Conservation (phyloP, 2,888 invertebrate genomes). For the Lepidochrysops patricia region DNA sequence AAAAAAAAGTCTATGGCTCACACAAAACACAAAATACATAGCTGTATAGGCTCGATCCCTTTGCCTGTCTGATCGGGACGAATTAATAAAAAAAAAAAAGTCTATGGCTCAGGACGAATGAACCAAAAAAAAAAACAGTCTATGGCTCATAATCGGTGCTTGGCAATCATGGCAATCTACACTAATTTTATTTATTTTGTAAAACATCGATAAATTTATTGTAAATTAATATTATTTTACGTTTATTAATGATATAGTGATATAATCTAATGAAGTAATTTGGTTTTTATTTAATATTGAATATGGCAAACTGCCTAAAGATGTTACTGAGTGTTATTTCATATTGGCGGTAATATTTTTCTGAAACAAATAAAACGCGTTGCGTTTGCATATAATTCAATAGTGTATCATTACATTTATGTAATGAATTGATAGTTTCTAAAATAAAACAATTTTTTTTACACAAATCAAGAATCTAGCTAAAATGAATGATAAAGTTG, state of each 20-base stretch:
- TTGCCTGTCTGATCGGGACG: too few species aligned
- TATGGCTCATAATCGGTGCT: constrained; percentile 48
- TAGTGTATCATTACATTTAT: constrained; percentile 10
- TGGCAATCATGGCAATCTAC: constrained; percentile 54
- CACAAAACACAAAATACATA: too few species aligned
- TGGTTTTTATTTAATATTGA: constrained; percentile 25
- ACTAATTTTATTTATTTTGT: constrained; percentile 44
- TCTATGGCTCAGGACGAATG: too few species aligned
- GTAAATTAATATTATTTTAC: constrained; percentile 21
- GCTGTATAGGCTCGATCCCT: too few species aligned
- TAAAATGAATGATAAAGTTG: constrained; percentile 72
- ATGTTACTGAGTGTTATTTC: constrained; percentile 31
- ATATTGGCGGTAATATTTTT: constrained; percentile 56
- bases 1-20: too few species aligned
- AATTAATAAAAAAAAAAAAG: too few species aligned
- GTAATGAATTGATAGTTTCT: constrained; percentile 17
- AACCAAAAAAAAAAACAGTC: too few species aligned
- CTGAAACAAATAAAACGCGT: constrained; percentile 30
- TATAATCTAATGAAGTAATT: constrained; percentile 22
- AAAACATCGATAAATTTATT: constrained; percentile 44
- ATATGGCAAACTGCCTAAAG: constrained; percentile 37
- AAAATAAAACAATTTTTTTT: neutral
- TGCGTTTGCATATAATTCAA: neutral
- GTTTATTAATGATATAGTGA: constrained; percentile 27
- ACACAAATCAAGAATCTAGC: constrained; percentile 20